Base-by-base conservation (phyloP, 2,888 invertebrate species). In the Parthenolecanium corni region DNA sequence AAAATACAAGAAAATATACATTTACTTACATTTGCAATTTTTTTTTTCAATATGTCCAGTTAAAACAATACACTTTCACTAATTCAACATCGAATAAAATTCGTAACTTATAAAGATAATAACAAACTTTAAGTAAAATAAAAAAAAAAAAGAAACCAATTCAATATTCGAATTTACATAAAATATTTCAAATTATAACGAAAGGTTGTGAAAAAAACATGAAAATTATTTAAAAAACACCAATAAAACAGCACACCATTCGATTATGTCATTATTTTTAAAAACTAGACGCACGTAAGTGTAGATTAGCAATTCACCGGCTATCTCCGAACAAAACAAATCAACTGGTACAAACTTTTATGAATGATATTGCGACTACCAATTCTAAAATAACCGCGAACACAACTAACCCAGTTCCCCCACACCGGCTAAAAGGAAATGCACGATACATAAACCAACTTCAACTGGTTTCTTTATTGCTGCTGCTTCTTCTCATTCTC, bases 351-450 rank as follows among this genome's bases (percentile, higher is more conserved):
- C 44, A 57, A 57, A 57, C 57, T 57, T 54, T 38, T 57, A 57
- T 57, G 57, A 57, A 57, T 57, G 57, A 25, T 57, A 57, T 57
- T 25, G 12, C 24, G 21, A 49, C 38, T 24, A 57, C 44, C 57
- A 31, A 44, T 25, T 25, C 44, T 57, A 57, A 57, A 57, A 57
- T 47, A 57, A 57, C 46, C 57, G 57, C 57, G 57, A 57, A 23
- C 57, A 57, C 57, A 57, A 57, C 57, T 57, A 57, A 57, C 57
- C 57, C 57, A 57, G 25, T 57, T 57, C 57, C 57, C 57, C 57
- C 57, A 57, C 57, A 57, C 57, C 31, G 25, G 23, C 42, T 21
- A 57, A 25, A 44, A 46, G 25, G 57, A 57, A 44, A 57, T 57
- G 44, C 44, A 46, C 44, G 42, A 57, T 46, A 57, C 46, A 20